phyloP scores from a whole-genome alignment of 2,888 invertebrate genomes.

The Leptothorax acervorum region DNA sequence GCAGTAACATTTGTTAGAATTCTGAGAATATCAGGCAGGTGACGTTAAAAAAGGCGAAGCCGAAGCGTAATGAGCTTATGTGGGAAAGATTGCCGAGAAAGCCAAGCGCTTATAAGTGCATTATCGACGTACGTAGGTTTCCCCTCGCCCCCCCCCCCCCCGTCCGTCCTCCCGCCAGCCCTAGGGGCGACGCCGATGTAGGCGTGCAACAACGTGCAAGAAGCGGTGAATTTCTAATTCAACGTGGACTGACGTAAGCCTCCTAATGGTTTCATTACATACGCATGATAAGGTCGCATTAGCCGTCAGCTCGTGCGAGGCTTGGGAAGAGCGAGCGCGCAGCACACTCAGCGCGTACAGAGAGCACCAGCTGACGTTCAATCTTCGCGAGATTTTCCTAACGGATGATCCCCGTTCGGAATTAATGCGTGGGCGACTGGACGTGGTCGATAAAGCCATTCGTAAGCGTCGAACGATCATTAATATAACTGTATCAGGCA shows the following conservation, averaged over 20 bases:
- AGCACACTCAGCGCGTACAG: background rate
- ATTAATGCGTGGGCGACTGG: slow-evolving; percentile 41
- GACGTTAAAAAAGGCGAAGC: slow-evolving; percentile 38
- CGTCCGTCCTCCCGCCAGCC: background rate
- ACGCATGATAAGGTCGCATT: slow-evolving; percentile 73
- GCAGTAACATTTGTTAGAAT: slow-evolving; percentile 22
- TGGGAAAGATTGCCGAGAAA: slow-evolving; percentile 46
- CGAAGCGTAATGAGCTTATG: slow-evolving; percentile 42
- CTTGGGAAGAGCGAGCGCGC: slow-evolving; percentile 51
- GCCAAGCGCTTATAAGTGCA: slow-evolving; percentile 44
- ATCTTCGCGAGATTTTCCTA: slow-evolving; percentile 48
- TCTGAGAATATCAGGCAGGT: slow-evolving; percentile 31
- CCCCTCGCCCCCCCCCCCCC: background rate
- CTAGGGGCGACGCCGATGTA: slow-evolving; percentile 33
- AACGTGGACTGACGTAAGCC: slow-evolving; percentile 65
- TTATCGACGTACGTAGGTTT: slow-evolving; percentile 38
- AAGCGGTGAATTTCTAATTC: slow-evolving; percentile 47
- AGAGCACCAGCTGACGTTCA: slow-evolving; percentile 46
- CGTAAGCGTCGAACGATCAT: background rate
- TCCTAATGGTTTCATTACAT: slow-evolving; percentile 75
- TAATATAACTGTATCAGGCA: slow-evolving; percentile 41
- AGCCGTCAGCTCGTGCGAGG: slow-evolving; percentile 63
- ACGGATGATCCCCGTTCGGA: slow-evolving; percentile 38
- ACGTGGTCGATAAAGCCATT: slow-evolving; percentile 35
- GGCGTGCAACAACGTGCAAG: slow-evolving; percentile 33